A percentile compares a stretch with the other conserved stretches of the same genome.
phyloP scores from a whole-genome alignment of 2,888 invertebrate species.

The Teleiodes luculella region DNA sequence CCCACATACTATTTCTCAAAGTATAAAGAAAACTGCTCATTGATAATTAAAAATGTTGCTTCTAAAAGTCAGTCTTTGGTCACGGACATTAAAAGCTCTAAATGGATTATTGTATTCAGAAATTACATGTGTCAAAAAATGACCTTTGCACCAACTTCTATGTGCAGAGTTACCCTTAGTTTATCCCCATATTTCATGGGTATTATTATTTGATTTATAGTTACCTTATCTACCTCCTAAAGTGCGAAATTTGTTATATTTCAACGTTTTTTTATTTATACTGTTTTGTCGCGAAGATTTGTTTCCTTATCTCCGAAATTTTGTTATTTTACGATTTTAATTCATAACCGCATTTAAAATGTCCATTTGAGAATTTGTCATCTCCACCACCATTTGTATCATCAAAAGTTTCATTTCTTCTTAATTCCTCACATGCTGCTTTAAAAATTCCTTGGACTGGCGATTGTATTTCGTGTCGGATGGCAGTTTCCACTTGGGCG shows the following conservation, averaged over 20 bases:
- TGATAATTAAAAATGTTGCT: conserved; percentile 40
- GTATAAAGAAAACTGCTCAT: conserved; percentile 46
- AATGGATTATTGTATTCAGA: conserved; percentile 60
- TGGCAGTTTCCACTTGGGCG: conserved; percentile 76
- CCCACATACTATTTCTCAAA: conserved; percentile 46
- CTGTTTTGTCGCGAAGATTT: not conserved
- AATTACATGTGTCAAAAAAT: conserved; percentile 71
- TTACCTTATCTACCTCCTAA: not conserved
- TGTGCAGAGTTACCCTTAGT: conserved; percentile 64
- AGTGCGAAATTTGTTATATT: conserved; percentile 1
- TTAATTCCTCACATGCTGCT: conserved; percentile 75
- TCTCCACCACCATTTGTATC: not conserved
- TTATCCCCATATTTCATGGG: conserved; percentile 68
- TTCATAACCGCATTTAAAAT: not conserved
- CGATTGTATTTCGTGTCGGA: conserved; percentile 36
- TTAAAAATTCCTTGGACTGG: conserved; percentile 59
- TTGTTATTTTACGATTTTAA: not conserved
- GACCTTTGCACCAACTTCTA: conserved; percentile 67
- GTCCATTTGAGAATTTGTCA: conserved; percentile 8
- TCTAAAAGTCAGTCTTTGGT: conserved; percentile 41
- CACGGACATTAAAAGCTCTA: conserved; percentile 41
- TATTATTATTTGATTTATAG: conserved; percentile 49
- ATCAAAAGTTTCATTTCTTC: conserved; percentile 52
- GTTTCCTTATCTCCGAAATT: not conserved
- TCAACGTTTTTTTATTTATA: not conserved